phyloP scores from a whole-genome alignment of 2,113 vertebrate genomes.

The Suncus etruscus region DNA sequence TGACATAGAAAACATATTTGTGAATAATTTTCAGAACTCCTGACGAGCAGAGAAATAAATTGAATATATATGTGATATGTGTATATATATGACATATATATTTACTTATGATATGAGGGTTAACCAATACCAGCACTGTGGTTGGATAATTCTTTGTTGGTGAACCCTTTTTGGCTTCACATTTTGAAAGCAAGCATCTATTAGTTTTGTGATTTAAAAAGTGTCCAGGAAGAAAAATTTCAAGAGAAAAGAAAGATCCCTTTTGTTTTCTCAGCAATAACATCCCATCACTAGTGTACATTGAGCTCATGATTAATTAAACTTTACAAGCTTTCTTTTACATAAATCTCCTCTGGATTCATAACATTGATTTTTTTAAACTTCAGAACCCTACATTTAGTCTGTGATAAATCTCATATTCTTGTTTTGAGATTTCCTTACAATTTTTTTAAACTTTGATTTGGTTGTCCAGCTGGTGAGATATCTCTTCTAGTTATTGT shows the following conservation, averaged over 20 bases:
- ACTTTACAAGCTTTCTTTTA: constrained; percentile 67
- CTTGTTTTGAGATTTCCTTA: constrained; percentile 13
- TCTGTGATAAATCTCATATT: constrained; percentile 17
- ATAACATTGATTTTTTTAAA: constrained; percentile 67
- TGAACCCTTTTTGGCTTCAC: background rate
- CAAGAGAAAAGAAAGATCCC: constrained; percentile 59
- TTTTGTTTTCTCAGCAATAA: constrained; percentile 57
- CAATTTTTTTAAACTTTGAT: constrained; percentile 44
- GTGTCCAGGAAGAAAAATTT: constrained; percentile 46
- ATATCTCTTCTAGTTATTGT: background rate
- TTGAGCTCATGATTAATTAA: constrained; percentile 70
- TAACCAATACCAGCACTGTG: background rate
- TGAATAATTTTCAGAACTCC: background rate
- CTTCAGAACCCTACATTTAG: constrained; percentile 49
- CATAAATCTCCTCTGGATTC: constrained; percentile 54
- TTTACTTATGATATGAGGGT: background rate
- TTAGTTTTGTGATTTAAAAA: constrained; percentile 38
- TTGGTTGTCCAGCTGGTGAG: background rate
- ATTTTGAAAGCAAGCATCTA: constrained; percentile 4
- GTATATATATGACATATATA: too few species aligned
- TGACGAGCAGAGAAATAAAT: background rate
- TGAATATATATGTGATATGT: background rate
- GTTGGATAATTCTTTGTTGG: background rate
- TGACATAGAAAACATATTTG: background rate
- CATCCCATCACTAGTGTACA: background rate